Base-by-base conservation (phyloP, 2,113 vertebrate genomes). In the Sylvilagus bachmani region DNA sequence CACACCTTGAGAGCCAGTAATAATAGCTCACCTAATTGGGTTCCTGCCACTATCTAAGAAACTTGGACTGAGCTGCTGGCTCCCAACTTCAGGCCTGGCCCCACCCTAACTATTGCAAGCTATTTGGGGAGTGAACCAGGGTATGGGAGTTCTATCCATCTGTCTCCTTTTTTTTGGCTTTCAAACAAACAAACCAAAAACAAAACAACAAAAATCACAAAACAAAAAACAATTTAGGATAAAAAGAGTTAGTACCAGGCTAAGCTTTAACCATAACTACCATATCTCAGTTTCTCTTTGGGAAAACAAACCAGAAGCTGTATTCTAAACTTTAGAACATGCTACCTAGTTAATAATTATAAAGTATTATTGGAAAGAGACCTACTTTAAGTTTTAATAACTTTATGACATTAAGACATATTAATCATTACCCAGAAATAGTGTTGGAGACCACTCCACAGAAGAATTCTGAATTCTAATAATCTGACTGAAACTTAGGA, bases 371-470 rank as follows among this genome's bases (percentile, higher is more conserved):
- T 64, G 66, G 80, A 73, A 91, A 13, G 13, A 22, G 3, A 73
- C 22, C 27, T 55, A 86, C 33, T 66, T 73, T 86, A 79, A 79
- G 53, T 71, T 85, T 85, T 64, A 94, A 64, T 86, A 79, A 90
- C 44, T 74, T 62, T 85, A 69, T 49, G 31, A 66, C 27, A 66
- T 81, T 90, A 61, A 69, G n/a, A 67, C 44, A 44, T 81, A 61
- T 49, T 49, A 22, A 90, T 85, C 71, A 86, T 51, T 86, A 25
- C 58, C 49, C 67, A 75, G 77, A 91, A 86, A 81, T 38, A 38
- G 22, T 74, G 6, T 4, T 87, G 33, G 58, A 74, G 33, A 25
- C 25, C 21, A 4, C 25, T 31, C 17, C 21, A 33, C 12, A 71
- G 51, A 94, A 70, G 78, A 84, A 61, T 62, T 25, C 33, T 83